Percentiles rank a stretch among this genome's conserved stretches.
Evolutionary conservation across 2,888 invertebrate genomes (phyloP).

Genomic region (Phortica okadai): DNA sequence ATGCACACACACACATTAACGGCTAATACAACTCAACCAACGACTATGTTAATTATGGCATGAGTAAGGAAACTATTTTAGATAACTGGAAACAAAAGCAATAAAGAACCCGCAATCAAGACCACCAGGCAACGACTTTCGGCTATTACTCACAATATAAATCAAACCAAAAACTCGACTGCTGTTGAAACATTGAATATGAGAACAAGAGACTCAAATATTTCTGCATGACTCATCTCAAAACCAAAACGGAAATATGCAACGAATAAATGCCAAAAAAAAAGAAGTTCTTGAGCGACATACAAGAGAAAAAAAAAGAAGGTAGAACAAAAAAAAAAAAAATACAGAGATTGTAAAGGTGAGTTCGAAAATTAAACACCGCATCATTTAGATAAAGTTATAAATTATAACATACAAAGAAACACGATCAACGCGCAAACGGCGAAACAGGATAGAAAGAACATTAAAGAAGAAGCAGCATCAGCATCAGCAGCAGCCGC

Average conservation of each 20-base stretch:
- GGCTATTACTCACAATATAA: neutral
- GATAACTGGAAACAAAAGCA: neutral
- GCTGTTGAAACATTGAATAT: neutral
- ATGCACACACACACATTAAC: neutral
- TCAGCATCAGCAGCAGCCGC: neutral
- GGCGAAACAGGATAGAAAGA: constrained; percentile 30
- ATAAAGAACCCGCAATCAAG: neutral
- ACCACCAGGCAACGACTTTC: neutral
- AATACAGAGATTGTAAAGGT: constrained; percentile 63
- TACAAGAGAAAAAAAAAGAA: constrained; percentile 35
- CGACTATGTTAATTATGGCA: constrained; percentile 13
- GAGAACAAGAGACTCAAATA: neutral
- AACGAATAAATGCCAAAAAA: constrained; percentile 37
- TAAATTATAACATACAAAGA: constrained; percentile 69
- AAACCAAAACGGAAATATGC: constrained; percentile 24
- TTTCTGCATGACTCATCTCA: constrained; percentile 10
- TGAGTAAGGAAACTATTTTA: neutral
- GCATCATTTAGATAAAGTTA: constrained; percentile 75
- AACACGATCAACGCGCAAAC: constrained; percentile 53
- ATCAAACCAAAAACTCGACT: neutral
- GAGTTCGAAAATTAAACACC: constrained; percentile 73
- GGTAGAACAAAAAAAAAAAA: constrained; percentile 38
- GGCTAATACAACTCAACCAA: neutral
- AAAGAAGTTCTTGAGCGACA: constrained; percentile 48
- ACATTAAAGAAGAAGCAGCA: neutral